Evolutionary conservation across 1,140 invertebrate species (phyloP).

Genomic region (Bombyx mandarina): DNA sequence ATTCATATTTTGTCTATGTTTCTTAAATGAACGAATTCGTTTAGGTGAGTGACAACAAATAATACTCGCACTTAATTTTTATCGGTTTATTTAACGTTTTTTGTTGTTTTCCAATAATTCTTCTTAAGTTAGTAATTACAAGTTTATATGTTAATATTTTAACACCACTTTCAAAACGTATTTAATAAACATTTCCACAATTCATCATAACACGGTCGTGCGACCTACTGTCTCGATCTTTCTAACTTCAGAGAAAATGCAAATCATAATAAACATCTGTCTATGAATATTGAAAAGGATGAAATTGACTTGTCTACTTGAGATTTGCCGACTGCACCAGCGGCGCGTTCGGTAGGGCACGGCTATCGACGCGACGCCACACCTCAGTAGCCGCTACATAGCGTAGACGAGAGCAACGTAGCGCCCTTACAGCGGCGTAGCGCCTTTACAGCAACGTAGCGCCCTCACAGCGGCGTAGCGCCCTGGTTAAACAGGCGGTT

Average conservation of each 20-base stretch:
- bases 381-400: neutral
- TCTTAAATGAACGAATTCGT: neutral
- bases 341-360: constrained; percentile 3
- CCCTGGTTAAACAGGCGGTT: neutral
- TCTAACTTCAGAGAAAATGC: constrained; percentile 69
- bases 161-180: constrained; percentile 68
- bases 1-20: neutral
- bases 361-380: neutral
- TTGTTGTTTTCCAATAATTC: constrained; percentile 65
- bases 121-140: constrained; percentile 70
- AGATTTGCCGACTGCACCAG: constrained; percentile 52
- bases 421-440: too few species aligned
- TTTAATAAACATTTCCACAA: constrained; percentile 69
- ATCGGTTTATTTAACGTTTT: constrained; percentile 70
- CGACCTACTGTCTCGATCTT: constrained; percentile 68
- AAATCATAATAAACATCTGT: constrained; percentile 68
- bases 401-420: too few species aligned
- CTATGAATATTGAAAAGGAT: constrained; percentile 64
- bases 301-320: constrained; percentile 54
- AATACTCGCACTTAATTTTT: constrained; percentile 52
- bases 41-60: constrained; percentile 19
- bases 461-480: constrained; percentile 9
- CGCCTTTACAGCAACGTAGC: too few species aligned
- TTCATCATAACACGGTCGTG: constrained; percentile 66
- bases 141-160: constrained; percentile 69